Evolutionary conservation across 1,140 invertebrate genomes (phyloP).

Genomic region (Polyergus mexicanus): DNA sequence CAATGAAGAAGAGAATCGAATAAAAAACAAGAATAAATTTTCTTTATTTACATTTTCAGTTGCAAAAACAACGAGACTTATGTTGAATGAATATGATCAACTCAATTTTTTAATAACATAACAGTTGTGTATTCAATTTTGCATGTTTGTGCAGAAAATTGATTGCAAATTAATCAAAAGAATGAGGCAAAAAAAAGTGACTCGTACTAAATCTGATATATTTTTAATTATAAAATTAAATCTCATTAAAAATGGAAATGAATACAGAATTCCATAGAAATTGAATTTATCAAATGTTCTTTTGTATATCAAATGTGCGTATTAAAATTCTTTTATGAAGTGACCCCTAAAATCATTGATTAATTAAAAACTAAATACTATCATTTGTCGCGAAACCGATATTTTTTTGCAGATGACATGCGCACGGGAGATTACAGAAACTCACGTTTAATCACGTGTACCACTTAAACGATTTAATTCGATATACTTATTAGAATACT

Average conservation of each 20-base stretch:
- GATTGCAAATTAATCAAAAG: not conserved
- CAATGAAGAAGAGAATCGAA: not conserved
- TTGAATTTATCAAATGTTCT: not conserved
- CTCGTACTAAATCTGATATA: not conserved
- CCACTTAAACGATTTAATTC: slow-evolving; percentile 39
- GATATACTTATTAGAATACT: slow-evolving; percentile 12
- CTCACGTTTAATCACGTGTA: slow-evolving; percentile 26
- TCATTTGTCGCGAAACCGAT: slow-evolving; percentile 3
- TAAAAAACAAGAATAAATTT: not conserved
- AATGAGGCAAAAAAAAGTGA: not conserved
- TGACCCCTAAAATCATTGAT: not conserved
- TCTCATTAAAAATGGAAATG: not conserved
- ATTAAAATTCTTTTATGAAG: slow-evolving; percentile 9
- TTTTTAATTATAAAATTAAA: slow-evolving; percentile 18
- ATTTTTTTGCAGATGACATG: not conserved
- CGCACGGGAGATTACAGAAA: not conserved
- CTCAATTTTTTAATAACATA: not conserved
- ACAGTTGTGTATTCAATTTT: slow-evolving; percentile 1
- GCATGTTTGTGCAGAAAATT: not conserved
- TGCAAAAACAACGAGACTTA: not conserved
- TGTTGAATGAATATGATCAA: not conserved
- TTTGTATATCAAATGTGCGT: not conserved
- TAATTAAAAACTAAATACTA: slow-evolving; percentile 9
- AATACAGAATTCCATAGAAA: not conserved
- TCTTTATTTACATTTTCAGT: slow-evolving; percentile 1